Evolutionary conservation across 2,888 invertebrate species (phyloP).

Genomic region (Atethmia centrago): DNA sequence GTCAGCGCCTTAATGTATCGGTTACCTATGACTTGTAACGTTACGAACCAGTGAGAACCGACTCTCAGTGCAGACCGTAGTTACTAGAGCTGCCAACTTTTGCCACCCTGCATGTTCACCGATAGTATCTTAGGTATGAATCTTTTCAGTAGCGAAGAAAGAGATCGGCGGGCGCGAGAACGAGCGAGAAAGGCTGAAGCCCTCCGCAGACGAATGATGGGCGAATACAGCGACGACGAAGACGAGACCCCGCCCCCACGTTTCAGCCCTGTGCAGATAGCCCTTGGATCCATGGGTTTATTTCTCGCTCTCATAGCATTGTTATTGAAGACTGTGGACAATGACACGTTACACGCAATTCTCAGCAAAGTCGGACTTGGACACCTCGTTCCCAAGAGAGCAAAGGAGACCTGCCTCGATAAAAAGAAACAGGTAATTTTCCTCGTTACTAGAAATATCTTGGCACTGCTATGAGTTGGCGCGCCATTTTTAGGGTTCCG

Average conservation of each 20-base stretch:
- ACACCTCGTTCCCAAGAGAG: constrained; percentile 27
- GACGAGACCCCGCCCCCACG: constrained; percentile 18
- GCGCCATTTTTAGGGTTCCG: not conserved
- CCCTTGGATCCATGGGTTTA: constrained; percentile 40
- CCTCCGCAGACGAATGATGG: not conserved
- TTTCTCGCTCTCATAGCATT: constrained; percentile 31
- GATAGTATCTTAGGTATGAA: constrained; percentile 6
- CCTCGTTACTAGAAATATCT: not conserved
- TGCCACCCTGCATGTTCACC: not conserved
- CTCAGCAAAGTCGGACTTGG: constrained; percentile 58
- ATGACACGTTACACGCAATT: constrained; percentile 22
- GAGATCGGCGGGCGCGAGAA: constrained; percentile 45
- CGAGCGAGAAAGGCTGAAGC: constrained; percentile 23
- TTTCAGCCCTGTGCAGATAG: constrained; percentile 20
- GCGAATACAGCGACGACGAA: not conserved
- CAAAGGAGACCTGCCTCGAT: not conserved
- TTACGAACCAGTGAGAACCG: not conserved
- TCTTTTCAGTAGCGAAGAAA: constrained; percentile 72
- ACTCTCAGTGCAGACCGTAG: not conserved
- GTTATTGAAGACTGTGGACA: constrained; percentile 38
- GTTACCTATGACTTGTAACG: not conserved
- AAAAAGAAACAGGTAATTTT: constrained; percentile 35
- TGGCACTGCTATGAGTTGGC: not conserved
- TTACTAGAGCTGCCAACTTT: not conserved
- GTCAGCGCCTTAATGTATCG: not conserved